Conservation (phyloP, 1,140 invertebrate genomes). For the Lepidotrigona ventralis region DNA sequence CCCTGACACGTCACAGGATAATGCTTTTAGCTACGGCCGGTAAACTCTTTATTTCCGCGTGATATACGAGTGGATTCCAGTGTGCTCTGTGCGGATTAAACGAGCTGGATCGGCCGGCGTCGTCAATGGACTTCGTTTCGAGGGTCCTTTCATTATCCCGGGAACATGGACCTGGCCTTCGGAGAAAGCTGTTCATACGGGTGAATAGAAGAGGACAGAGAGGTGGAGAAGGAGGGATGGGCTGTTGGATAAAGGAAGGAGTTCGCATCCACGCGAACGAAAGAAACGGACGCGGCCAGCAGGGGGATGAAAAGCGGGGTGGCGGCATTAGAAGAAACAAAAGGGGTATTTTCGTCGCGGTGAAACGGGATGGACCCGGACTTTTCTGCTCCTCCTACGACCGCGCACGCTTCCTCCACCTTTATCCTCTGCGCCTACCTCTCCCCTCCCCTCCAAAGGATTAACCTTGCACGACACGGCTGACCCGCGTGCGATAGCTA, state of each 20-base stretch:
- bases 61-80: slow-evolving; percentile 61
- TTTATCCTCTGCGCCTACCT: slow-evolving; percentile 43
- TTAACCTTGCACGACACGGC: slow-evolving; percentile 71
- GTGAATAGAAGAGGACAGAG: neutral
- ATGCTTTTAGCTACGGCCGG: slow-evolving; percentile 64
- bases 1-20: slow-evolving; percentile 51
- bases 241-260: neutral
- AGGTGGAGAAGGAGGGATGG: neutral
- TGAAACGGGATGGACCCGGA: slow-evolving; percentile 56
- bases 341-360: slow-evolving; percentile 62
- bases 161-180: slow-evolving; percentile 45
- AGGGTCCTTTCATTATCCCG: slow-evolving; percentile 63
- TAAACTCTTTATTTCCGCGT: slow-evolving; percentile 67
- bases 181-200: slow-evolving; percentile 38
- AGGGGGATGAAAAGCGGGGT: slow-evolving; percentile 36
- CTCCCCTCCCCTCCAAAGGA: slow-evolving; percentile 56
- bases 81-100: slow-evolving; percentile 61
- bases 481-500: slow-evolving; percentile 60
- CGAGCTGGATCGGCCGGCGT: slow-evolving; percentile 58
- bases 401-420: slow-evolving; percentile 22
- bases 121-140: slow-evolving; percentile 67
- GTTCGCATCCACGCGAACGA: neutral
- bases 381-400: slow-evolving; percentile 46
- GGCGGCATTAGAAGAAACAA: slow-evolving; percentile 65
- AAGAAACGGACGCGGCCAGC: slow-evolving; percentile 7